phyloP scores from a whole-genome alignment of 2,888 invertebrate genomes.

The Pantelozetes paolii region DNA sequence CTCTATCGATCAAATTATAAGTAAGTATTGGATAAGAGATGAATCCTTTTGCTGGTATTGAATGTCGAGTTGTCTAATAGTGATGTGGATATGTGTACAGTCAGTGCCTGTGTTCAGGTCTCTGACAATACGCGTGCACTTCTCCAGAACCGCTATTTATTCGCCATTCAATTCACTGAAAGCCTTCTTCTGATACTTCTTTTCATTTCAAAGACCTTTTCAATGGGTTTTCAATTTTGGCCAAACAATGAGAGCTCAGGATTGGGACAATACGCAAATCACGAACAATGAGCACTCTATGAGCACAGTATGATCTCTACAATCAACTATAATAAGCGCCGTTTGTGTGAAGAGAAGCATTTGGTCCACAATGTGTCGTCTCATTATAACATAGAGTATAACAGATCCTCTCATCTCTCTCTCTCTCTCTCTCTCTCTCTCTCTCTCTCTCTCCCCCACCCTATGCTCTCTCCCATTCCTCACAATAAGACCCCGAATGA shows the following conservation, averaged over 20 bases:
- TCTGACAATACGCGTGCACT: neutral
- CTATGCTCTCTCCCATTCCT: constrained; percentile 1
- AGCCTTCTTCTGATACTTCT: constrained; percentile 21
- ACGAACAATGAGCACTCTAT: constrained; percentile 21
- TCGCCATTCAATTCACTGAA: constrained; percentile 25
- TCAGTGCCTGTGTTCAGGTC: neutral
- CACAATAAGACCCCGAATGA: neutral
- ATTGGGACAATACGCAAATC: constrained; percentile 31
- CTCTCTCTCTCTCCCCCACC: constrained; percentile 12
- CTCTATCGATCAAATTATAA: constrained; percentile 13
- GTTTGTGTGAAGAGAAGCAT: constrained; percentile 17
- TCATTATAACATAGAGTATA: constrained; percentile 22
- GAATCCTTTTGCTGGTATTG: neutral
- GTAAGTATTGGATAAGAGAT: constrained; percentile 12
- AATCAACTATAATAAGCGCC: constrained; percentile 17
- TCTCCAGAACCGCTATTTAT: constrained; percentile 15
- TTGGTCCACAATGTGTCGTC: constrained; percentile 5
- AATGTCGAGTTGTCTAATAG: constrained; percentile 30
- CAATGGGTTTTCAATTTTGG: constrained; percentile 32
- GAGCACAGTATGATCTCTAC: neutral
- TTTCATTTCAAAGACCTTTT: constrained; percentile 28
- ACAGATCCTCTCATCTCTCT: neutral
- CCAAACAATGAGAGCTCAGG: constrained; percentile 24
- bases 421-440: constrained; percentile 34
- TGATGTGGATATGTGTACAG: constrained; percentile 14